phyloP scores from a whole-genome alignment of 2,888 invertebrate genomes.

The Polia nebulosa region DNA sequence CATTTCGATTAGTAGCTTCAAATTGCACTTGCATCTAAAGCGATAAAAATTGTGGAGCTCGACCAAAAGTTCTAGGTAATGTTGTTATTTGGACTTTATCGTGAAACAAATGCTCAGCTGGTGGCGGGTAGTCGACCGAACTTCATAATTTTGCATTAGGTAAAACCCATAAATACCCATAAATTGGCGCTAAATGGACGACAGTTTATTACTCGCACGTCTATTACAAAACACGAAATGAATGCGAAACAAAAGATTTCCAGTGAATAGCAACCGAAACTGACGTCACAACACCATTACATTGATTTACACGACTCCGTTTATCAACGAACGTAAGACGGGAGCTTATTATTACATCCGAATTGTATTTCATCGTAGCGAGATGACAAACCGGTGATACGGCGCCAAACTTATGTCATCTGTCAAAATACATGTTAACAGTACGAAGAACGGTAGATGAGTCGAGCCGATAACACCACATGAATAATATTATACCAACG shows the following conservation, averaged over 20 bases:
- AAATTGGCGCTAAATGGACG: slow-evolving; percentile 13
- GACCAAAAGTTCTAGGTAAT: slow-evolving; percentile 5
- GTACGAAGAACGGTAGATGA: slow-evolving; percentile 80
- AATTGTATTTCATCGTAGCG: slow-evolving; percentile 87
- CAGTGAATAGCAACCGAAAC: slow-evolving; percentile 54
- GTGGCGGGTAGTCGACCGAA: slow-evolving; percentile 13
- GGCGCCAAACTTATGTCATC: slow-evolving; percentile 90
- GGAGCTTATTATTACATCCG: slow-evolving; percentile 89
- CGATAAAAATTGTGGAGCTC: neutral
- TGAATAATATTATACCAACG: slow-evolving; percentile 83
- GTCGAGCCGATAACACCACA: slow-evolving; percentile 75
- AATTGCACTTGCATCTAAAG: slow-evolving; percentile 1
- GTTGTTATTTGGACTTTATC: neutral
- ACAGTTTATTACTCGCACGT: slow-evolving; percentile 29
- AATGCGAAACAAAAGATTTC: slow-evolving; percentile 61
- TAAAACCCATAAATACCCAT: slow-evolving; percentile 8
- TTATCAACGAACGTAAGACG: slow-evolving; percentile 88
- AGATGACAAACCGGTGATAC: slow-evolving; percentile 86
- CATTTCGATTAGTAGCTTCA: neutral
- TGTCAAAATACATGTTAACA: slow-evolving; percentile 91
- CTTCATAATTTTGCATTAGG: slow-evolving; percentile 40
- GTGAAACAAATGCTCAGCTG: slow-evolving; percentile 11
- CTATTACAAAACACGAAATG: slow-evolving; percentile 50
- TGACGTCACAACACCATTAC: slow-evolving; percentile 74
- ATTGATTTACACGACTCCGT: slow-evolving; percentile 83